phyloP scores from a whole-genome alignment of 92 coral and sea anemone species.

The Palythoa caribaeorum region DNA sequence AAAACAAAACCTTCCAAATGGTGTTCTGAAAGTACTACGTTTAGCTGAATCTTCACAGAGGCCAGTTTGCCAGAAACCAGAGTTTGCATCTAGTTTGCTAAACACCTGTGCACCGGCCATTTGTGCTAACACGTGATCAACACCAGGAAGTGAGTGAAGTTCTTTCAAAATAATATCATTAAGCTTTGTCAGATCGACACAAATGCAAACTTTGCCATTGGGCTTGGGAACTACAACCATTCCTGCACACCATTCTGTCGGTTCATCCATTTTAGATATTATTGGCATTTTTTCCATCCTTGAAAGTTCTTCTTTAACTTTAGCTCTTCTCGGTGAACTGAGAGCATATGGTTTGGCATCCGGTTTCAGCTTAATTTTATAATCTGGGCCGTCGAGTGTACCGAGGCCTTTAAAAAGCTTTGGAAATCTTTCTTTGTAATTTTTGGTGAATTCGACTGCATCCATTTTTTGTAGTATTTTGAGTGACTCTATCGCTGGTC shows the following conservation, averaged over 20 bases:
- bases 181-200: not conserved
- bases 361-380: too few relatives aligned
- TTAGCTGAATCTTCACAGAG: not conserved
- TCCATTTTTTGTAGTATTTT: not conserved
- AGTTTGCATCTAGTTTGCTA: not conserved
- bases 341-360: too few relatives aligned
- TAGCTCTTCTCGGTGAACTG: too few relatives aligned
- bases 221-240: not conserved
- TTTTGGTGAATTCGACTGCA: not conserved
- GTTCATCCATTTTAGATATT: too few relatives aligned
- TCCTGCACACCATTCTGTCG: not conserved
- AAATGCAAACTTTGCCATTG: not conserved
- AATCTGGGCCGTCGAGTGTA: too few relatives aligned
- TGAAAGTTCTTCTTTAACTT: too few relatives aligned
- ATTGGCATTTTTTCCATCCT: too few relatives aligned
- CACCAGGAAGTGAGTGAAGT: not conserved
- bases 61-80: not conserved
- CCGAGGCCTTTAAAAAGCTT: too few relatives aligned
- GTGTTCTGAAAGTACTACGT: not conserved
- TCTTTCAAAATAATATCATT: not conserved
- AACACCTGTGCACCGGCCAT: not conserved
- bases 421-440: too few relatives aligned
- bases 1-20: not conserved
- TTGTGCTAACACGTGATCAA: not conserved
- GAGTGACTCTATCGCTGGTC: not conserved